Base-by-base conservation (phyloP, 2,113 vertebrate species). In the Menidia beryllina region DNA sequence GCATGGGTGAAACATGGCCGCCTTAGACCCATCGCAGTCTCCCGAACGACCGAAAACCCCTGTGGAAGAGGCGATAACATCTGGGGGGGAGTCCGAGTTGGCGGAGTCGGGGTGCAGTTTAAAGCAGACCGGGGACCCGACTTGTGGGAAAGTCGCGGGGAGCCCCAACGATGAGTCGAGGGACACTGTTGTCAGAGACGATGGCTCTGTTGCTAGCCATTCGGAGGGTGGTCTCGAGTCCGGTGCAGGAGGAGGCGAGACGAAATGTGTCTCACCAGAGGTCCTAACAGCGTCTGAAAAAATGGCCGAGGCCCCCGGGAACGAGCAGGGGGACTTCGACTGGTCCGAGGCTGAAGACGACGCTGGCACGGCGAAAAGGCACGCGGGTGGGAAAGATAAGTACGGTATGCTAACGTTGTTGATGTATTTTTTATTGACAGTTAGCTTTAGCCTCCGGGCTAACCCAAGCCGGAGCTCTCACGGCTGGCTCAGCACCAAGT, bases 1-100 rank as follows among this genome's bases (percentile, higher is more conserved):
- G 79, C 82, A 88, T 88, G 84, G 87, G 86, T 77, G 84, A 90
- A 94, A 94, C 71, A 94, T 94, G 93, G 92, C 92, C 64, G 88
- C 89, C 85, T 85, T 85, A 83, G 80, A 89, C 83, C 82, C 85
- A 54, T 61, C 89, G 65, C 90, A 88, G 63, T 82, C 83, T 79
- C 82, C 85, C 0, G 68, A 80, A 72, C 77, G 63, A 68, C 77
- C 76, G 64, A 77, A 90, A 62, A 74, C 68, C 76, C 61, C 51
- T 13, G 67, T 67, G 62, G 84, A 77, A 72, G 65, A 83, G 79
- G 86, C 47, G 62, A 69, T 54, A 38, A 69, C 71, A 51, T 75
- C 52, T 38, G 61, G 69, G 81, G 61, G 54, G 56, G 56, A 25
- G 50, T 36, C 36, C 13, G 73, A 47, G 56, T 51, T 67, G 50